Evolutionary conservation across 2,797 vertebrate species (phyloP), one percentile per base, ranked within the genome.

Genomic region (Falco biarmicus): DNA sequence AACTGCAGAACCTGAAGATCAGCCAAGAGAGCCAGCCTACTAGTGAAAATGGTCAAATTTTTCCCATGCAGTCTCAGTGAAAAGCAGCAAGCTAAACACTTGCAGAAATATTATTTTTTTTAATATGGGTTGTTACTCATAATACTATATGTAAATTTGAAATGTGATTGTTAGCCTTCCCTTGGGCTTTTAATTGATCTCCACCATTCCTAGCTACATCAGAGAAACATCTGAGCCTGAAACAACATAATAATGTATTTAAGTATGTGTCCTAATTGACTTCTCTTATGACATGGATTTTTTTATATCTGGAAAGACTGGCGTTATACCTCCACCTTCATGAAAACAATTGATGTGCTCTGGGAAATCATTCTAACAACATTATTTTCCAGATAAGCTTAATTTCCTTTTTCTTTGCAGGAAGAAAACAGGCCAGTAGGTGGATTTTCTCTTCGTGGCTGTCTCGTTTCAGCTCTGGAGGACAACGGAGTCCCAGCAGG

Each of bases 401-500:
- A 15, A 37, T 73, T 94, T 87, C 61, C 66, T 78, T 59, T 61
- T 48, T 61, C n/a, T 86, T 75, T 93, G 66, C 96, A 99, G 99
- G 99, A 99, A 97, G 99, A 99, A 90, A 96, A 99, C 97, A 99
- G 95, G 91, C 99, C 99, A 2, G 99, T 96, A 5, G 99, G 99
- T 70, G 99, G 99, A 29, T 99, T 99, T 98, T 97, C 98, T 41
- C 98, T 99, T 79, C 98, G 99, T 32, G 98, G 99, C 39, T 99
- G 99, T 93, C 98, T 99, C 80, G 98, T 99, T 75, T 99, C 99
- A 56, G 99, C 99, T 59, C 97, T 99, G 97, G 98, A 99, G 25
- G 99, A 99, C 93, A 99, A 99, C 0, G 99, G 99, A 13, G 97
- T 99, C 94, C 99, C 99, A 61, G 97, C 98, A 94, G 99, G 99